Conservation (phyloP, 2,797 vertebrate genomes). For the Coranthus polyacanthus region DNA sequence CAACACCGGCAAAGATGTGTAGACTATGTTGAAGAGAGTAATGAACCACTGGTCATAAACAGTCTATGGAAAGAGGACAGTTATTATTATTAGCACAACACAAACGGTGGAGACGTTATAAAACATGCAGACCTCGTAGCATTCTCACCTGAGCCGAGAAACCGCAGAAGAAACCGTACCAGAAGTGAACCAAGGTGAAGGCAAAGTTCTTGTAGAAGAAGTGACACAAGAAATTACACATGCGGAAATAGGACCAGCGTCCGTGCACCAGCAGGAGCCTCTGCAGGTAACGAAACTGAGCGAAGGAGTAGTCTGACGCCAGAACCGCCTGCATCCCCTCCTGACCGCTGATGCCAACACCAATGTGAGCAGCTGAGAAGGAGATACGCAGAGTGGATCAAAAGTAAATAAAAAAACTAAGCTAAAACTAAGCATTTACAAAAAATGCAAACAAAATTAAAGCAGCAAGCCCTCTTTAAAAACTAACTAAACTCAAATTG, state of each 20-base stretch:
- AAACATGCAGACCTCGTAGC: neutral
- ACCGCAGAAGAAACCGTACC: slow-evolving; percentile 91
- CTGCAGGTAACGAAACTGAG: slow-evolving; percentile 87
- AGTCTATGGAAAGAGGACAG: slow-evolving; percentile 78
- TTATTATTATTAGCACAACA: neutral
- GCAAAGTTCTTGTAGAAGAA: slow-evolving; percentile 93
- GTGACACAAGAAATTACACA: slow-evolving; percentile 89
- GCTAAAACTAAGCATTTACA: too few species aligned
- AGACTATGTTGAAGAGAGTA: slow-evolving; percentile 90
- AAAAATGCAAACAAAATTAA: too few species aligned
- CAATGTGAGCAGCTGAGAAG: slow-evolving; percentile 84
- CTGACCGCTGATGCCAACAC: slow-evolving; percentile 89
- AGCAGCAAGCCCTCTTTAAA: too few species aligned
- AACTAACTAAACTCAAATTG: too few species aligned
- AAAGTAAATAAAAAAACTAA: neutral
- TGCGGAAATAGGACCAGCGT: slow-evolving; percentile 89
- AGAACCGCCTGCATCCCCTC: slow-evolving; percentile 89
- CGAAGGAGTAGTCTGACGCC: slow-evolving; percentile 89
- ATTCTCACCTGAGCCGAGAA: slow-evolving; percentile 88
- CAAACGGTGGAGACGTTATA: neutral
- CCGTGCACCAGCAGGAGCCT: slow-evolving; percentile 88
- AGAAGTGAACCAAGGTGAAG: slow-evolving; percentile 90
- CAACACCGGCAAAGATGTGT: slow-evolving; percentile 90
- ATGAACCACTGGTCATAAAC: slow-evolving; percentile 93
- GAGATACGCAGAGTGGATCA: slow-evolving; percentile 17